Conservation (phyloP, 2,888 invertebrate genomes). For the Holacanthella duospinosa region DNA sequence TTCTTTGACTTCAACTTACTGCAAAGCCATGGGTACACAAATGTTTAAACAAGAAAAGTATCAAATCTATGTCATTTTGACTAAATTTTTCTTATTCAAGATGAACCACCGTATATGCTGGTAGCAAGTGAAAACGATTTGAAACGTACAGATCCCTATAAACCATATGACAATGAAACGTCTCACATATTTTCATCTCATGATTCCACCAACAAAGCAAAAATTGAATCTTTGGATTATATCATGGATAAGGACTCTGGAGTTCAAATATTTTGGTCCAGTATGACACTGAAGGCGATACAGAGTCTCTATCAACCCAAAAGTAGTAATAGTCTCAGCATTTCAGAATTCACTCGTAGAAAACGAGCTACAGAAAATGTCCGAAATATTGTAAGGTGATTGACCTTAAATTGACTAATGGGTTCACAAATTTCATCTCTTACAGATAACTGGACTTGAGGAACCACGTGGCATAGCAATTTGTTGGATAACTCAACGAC, state of each 20-base stretch:
- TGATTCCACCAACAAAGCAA: conserved; percentile 42
- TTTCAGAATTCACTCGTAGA: not conserved
- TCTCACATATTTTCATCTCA: conserved; percentile 40
- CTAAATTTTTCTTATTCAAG: conserved; percentile 37
- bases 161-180: conserved; percentile 45
- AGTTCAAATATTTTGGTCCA: conserved; percentile 30
- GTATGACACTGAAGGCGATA: conserved; percentile 22
- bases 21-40: conserved; percentile 45
- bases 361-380: not conserved
- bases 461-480: conserved; percentile 64
- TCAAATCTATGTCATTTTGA: too few relatives aligned
- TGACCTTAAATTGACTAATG: too few relatives aligned
- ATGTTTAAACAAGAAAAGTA: conserved; percentile 41
- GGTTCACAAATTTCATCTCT: too few relatives aligned
- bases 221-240: conserved; percentile 48
- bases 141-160: conserved; percentile 54
- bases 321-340: not conserved
- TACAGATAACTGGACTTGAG: conserved; percentile 44
- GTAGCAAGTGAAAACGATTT: conserved; percentile 55
- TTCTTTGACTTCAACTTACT: conserved; percentile 38
- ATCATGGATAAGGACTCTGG: conserved; percentile 19
- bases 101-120: conserved; percentile 53
- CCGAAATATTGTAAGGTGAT: not conserved
- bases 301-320: conserved; percentile 17
- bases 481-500: conserved; percentile 56